Base-by-base conservation (phyloP, 2,113 vertebrate genomes). In the Prunella himalayana region DNA sequence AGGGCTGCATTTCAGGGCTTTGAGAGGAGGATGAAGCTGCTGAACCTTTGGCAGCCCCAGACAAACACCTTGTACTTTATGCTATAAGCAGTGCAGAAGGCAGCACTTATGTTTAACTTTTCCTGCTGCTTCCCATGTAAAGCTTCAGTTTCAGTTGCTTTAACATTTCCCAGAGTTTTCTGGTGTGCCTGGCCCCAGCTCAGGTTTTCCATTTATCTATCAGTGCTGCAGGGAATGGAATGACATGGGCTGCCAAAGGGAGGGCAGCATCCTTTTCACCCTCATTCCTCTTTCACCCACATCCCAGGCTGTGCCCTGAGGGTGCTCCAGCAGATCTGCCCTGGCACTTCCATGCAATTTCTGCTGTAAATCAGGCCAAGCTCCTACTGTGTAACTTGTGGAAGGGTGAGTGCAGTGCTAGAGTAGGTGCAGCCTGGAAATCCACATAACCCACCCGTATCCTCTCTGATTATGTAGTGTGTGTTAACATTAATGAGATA, bases 21-120 rank as follows among this genome's bases (percentile, higher is more conserved):
- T 83, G 24, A 66, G 85, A 78, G 37, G 24, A 83, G 73, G 35
- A 39, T 47, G 31, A 53, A 51, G 60, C 66, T 80, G 66, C 39
- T 50, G 66, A 91, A 73, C 71, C 41, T 63, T 93, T 95, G 82
- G 56, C 94, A 97, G 60, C 41, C 82, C 42, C 47, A 73, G 47
- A 31, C 0, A 0, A 56, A 61, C 35, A 66, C 93, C 83, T 54
- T 88, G 59, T 90, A 44, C 65, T 89, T 66, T 30, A 25, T 50
- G 41, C 22, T 66, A 18, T 12, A 57, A 86, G 68, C 47, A 71
- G 79, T 21, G 65, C 88, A 92, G 71, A 88, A 88, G 82, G 76
- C 35, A 69, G 45, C 30, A 31, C 50, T 88, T 80, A 66, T 21
- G 56, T 77, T 66, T 77, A 50, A 70, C 71, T 88, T 93, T 73